These are phyloP conservation scores for Cyanoderma ruficeps DNA, from an alignment of 2,113 vertebrate species.

Conservation along the genomic window DNA sequence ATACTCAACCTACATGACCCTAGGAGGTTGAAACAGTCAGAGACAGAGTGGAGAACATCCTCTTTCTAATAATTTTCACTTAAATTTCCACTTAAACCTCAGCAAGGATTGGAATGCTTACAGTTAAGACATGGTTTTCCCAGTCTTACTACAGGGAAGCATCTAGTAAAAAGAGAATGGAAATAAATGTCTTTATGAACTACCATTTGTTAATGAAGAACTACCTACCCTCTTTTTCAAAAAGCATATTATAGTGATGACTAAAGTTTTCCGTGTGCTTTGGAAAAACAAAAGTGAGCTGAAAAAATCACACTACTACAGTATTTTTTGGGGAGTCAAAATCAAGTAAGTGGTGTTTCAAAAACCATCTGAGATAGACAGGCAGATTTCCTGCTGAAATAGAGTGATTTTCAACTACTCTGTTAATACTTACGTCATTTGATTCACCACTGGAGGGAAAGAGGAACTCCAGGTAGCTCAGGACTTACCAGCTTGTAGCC, in stretches of 20 bases:
- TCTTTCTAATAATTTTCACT: neutral
- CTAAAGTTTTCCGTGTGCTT: neutral
- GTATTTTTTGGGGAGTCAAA: neutral
- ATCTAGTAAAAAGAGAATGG: neutral
- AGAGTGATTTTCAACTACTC: neutral
- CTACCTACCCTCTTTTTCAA: neutral
- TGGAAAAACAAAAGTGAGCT: neutral
- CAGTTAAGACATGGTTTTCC: neutral
- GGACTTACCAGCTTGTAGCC: conserved; percentile 93
- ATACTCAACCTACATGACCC: neutral
- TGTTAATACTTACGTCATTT: neutral
- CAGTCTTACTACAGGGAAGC: neutral
- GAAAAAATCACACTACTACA: neutral
- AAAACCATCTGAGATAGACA: neutral
- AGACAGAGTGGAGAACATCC: neutral
- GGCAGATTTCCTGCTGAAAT: neutral
- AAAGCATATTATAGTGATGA: neutral
- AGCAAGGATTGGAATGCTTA: neutral
- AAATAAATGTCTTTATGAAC: neutral
- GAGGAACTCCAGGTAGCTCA: neutral
- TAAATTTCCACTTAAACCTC: neutral
- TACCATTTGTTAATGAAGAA: neutral
- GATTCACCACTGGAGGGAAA: neutral
- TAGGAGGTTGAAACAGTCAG: neutral
- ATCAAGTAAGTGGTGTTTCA: neutral